phyloP scores from a whole-genome alignment of 2,797 vertebrate species.

The Tauraco hartlaubi region DNA sequence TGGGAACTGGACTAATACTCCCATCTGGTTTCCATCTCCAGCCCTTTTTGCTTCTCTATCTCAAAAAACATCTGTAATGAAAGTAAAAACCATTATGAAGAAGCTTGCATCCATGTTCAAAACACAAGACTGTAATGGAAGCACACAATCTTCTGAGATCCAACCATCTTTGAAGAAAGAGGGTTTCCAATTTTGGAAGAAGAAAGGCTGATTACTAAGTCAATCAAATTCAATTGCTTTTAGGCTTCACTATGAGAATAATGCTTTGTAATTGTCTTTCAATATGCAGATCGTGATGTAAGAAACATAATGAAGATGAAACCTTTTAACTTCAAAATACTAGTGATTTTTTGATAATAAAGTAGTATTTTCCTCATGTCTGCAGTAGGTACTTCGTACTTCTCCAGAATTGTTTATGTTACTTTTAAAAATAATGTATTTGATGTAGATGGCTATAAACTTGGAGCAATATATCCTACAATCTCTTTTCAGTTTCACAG shows the following conservation, averaged over 20 bases:
- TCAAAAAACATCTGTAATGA: not conserved
- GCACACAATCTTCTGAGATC: not conserved
- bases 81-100: not conserved
- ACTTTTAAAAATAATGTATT: not conserved
- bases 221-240: not conserved
- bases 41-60: not conserved
- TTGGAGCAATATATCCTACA: not conserved
- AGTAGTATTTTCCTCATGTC: not conserved
- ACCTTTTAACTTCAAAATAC: not conserved
- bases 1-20: not conserved
- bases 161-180: slow-evolving; percentile 25
- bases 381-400: not conserved
- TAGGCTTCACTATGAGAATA: not conserved
- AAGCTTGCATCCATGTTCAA: not conserved
- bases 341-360: not conserved
- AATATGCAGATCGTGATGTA: slow-evolving; percentile 9
- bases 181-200: slow-evolving; percentile 1
- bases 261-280: not conserved
- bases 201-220: slow-evolving; percentile 48
- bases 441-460: not conserved
- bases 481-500: not conserved
- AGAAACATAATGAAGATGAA: not conserved
- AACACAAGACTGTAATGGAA: not conserved
- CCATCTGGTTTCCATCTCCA: not conserved
- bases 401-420: not conserved